phyloP scores from a whole-genome alignment of 2,113 vertebrate genomes.

The Corydoras sp. region DNA sequence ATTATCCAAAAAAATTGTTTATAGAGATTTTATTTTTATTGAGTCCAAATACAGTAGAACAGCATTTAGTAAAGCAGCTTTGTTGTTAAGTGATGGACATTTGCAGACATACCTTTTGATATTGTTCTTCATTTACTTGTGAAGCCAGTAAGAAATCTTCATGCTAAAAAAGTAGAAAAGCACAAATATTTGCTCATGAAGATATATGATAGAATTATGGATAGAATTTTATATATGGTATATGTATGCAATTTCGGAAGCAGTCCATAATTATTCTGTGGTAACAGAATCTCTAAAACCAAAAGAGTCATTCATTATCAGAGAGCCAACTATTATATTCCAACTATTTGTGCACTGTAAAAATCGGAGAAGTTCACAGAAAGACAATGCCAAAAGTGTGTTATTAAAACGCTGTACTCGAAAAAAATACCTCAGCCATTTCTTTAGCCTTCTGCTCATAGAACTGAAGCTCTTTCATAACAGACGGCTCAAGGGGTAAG shows the following conservation, averaged over 20 bases:
- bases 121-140: slow-evolving; percentile 96
- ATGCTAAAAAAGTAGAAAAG: slow-evolving; percentile 65
- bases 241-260: too few species aligned
- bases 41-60: too few species aligned
- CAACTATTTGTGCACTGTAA: not conserved
- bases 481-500: slow-evolving; percentile 70
- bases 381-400: not conserved
- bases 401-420: not conserved
- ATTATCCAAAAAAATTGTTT: too few species aligned
- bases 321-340: too few species aligned
- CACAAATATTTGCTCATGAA: too few species aligned
- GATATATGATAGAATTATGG: too few species aligned
- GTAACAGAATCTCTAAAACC: too few species aligned
- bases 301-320: too few species aligned
- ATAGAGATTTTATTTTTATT: too few species aligned
- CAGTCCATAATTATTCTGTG: too few species aligned
- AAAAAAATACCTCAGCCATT: slow-evolving; percentile 81
- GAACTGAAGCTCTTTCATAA: slow-evolving; percentile 83
- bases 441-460: slow-evolving; percentile 94
- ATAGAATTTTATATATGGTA: too few species aligned
- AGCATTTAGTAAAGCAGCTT: too few species aligned
- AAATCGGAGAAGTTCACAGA: not conserved
- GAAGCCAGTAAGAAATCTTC: slow-evolving; percentile 92
- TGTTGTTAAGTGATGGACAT: not conserved
- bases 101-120: slow-evolving; percentile 78